These are phyloP conservation scores for Periophthalmus modestus DNA, from an alignment of 2,113 vertebrate species.

Conservation along the genomic window DNA sequence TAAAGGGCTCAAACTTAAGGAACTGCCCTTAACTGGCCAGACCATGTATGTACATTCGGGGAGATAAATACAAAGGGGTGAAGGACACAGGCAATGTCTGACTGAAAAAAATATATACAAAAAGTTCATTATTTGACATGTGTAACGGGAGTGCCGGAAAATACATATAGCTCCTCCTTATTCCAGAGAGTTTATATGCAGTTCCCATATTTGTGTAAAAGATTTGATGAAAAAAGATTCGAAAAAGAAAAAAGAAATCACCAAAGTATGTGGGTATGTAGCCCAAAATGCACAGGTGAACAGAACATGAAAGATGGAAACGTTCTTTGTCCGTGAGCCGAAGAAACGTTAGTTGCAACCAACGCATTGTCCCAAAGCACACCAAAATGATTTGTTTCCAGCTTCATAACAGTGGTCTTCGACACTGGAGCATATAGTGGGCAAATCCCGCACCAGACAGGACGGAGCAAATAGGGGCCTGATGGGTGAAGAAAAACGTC, in stretches of 20 bases:
- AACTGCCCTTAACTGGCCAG: constrained; percentile 64
- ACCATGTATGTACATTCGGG: constrained; percentile 54
- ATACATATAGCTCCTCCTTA: constrained; percentile 22
- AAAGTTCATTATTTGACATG: constrained; percentile 21
- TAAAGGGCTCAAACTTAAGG: constrained; percentile 60
- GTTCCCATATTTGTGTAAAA: constrained; percentile 5
- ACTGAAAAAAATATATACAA: constrained; percentile 32
- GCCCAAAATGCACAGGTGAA: constrained; percentile 66
- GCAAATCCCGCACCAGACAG: constrained; percentile 72
- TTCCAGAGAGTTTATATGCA: constrained; percentile 21
- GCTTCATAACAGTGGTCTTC: constrained; percentile 83
- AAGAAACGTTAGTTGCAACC: constrained; percentile 19
- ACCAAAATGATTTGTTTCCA: constrained; percentile 12
- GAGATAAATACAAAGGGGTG: constrained; percentile 38
- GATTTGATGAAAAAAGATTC: constrained; percentile 23
- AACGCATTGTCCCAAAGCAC: neutral
- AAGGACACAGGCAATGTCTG: constrained; percentile 45
- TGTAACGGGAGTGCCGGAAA: constrained; percentile 30
- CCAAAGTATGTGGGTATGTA: constrained; percentile 37
- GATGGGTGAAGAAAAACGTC: constrained; percentile 78
- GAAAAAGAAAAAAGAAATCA: neutral
- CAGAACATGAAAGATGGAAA: constrained; percentile 31
- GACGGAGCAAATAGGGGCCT: constrained; percentile 74
- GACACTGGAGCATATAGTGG: constrained; percentile 79
- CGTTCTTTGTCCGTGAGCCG: constrained; percentile 31